These are phyloP conservation scores for Drosophila stalkeri DNA, from an alignment of 2,888 invertebrate species.

Conservation along the genomic window DNA sequence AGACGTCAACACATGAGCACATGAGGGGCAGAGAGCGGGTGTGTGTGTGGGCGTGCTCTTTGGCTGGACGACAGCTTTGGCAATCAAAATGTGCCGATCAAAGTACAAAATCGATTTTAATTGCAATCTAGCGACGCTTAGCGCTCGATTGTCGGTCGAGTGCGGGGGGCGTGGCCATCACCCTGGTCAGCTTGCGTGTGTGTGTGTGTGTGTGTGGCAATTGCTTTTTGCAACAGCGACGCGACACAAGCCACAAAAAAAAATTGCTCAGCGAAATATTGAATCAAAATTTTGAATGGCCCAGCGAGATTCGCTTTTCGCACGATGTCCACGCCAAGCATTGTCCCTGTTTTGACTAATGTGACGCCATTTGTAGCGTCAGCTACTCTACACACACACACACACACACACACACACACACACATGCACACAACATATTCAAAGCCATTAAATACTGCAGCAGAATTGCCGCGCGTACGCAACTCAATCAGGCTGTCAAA, in stretches of 20 bases:
- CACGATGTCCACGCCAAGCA: constrained; percentile 40
- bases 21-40: background rate
- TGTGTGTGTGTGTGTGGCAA: constrained; percentile 37
- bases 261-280: constrained; percentile 44
- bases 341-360: constrained; percentile 59
- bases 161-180: constrained; percentile 23
- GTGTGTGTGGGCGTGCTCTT: background rate
- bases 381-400: constrained; percentile 16
- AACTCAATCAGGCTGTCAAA: constrained; percentile 48
- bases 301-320: constrained; percentile 29
- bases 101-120: constrained; percentile 79
- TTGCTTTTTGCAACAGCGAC: constrained; percentile 38
- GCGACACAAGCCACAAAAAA: constrained; percentile 16
- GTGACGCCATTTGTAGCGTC: constrained; percentile 49
- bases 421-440: constrained; percentile 17
- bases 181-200: constrained; percentile 12
- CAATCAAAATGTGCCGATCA: constrained; percentile 76
- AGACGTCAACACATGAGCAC: constrained; percentile 68
- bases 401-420: constrained; percentile 5
- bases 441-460: constrained; percentile 56
- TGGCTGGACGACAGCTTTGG: constrained; percentile 60
- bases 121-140: constrained; percentile 71
- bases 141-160: constrained; percentile 50
- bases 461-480: constrained; percentile 48
- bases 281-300: constrained; percentile 50